These are phyloP conservation scores for Ataeniobius toweri DNA, from an alignment of 2,797 vertebrate genomes.

Conservation along the genomic window DNA sequence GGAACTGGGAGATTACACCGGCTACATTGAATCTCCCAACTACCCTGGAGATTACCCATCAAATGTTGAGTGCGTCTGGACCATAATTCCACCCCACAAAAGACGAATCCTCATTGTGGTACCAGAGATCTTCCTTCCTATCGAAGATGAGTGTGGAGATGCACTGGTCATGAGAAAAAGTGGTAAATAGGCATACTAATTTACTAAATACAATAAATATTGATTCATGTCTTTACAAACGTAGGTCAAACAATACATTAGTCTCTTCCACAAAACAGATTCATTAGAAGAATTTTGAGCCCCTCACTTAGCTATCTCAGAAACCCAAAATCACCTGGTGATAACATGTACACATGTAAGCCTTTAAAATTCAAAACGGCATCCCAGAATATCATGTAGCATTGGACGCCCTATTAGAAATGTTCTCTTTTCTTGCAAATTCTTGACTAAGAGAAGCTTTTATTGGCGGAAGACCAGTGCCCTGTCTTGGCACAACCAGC, in stretches of 20 bases:
- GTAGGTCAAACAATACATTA: not conserved
- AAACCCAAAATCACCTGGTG: too few relatives aligned
- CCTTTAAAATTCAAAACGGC: not conserved
- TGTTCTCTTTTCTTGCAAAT: not conserved
- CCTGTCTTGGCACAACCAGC: not conserved
- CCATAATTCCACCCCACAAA: constrained; percentile 94
- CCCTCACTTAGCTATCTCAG: too few relatives aligned
- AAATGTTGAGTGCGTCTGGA: constrained; percentile 95
- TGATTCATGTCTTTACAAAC: not conserved
- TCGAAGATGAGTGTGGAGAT: constrained; percentile 96
- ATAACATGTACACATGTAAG: not conserved
- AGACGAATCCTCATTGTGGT: constrained; percentile 95
- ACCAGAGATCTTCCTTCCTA: constrained; percentile 96
- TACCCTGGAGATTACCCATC: constrained; percentile 97
- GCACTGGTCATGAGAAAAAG: constrained; percentile 98
- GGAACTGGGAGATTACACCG: constrained; percentile 93
- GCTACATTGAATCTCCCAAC: constrained; percentile 97
- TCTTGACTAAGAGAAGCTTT: not conserved
- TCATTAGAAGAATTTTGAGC: not conserved
- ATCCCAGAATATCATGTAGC: not conserved
- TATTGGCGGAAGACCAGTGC: not conserved
- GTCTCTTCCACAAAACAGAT: not conserved
- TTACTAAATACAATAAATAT: not conserved
- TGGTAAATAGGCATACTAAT: constrained; percentile 73
- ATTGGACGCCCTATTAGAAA: not conserved